These are phyloP conservation scores for Heliconius ethilla DNA, from an alignment of 2,888 invertebrate species.

Conservation along the genomic window DNA sequence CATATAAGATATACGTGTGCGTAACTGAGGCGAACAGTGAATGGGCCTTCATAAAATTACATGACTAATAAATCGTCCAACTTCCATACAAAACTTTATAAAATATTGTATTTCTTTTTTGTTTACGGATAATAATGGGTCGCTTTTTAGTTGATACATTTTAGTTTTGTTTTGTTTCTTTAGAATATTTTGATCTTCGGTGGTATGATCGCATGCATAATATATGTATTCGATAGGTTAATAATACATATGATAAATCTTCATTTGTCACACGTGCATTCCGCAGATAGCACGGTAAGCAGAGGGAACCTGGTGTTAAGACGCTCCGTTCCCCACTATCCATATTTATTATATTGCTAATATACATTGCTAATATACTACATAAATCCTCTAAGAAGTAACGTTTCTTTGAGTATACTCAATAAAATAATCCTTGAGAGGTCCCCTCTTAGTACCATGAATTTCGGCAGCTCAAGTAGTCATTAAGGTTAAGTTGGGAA, in stretches of 20 bases:
- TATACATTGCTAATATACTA: too few species aligned
- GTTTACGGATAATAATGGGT: neutral
- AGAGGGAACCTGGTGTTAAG: too few species aligned
- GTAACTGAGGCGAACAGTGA: constrained; percentile 32
- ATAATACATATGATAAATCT: too few species aligned
- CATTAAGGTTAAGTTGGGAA: constrained; percentile 4
- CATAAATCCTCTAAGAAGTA: neutral
- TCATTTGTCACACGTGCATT: too few species aligned
- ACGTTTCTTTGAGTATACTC: constrained; percentile 6
- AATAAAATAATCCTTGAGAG: neutral
- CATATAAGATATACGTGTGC: constrained; percentile 36
- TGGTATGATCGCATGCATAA: too few species aligned
- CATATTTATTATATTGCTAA: too few species aligned
- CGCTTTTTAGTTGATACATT: neutral
- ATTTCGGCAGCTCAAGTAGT: constrained; percentile 9
- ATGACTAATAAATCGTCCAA: constrained; percentile 27
- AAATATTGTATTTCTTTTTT: constrained; percentile 21
- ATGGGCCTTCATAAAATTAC: constrained; percentile 35
- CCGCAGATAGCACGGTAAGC: too few species aligned
- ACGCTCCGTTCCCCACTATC: too few species aligned
- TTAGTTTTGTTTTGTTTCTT: neutral
- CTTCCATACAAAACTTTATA: constrained; percentile 21
- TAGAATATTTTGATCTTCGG: neutral
- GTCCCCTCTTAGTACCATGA: neutral
- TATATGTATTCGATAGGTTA: too few species aligned